Conservation (phyloP, 2,113 vertebrate species). For the Collichthys lucidus region DNA sequence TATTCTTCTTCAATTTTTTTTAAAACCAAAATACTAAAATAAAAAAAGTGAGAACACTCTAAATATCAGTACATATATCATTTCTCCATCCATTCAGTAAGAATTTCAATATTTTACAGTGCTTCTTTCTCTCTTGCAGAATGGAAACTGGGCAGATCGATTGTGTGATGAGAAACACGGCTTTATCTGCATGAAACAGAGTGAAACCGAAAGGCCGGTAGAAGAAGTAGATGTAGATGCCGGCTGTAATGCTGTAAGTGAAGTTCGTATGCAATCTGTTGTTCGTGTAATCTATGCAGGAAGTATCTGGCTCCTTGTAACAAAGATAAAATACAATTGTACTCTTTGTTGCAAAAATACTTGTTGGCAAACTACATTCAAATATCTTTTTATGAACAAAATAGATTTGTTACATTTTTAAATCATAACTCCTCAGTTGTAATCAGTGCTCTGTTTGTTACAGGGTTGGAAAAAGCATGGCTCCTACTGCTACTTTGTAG, state of each 20-base stretch:
- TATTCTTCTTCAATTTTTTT: background rate
- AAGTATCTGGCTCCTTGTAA: background rate
- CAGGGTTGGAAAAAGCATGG: conserved; percentile 93
- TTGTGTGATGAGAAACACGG: conserved; percentile 86
- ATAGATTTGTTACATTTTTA: background rate
- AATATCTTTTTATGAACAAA: background rate
- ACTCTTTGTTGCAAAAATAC: background rate
- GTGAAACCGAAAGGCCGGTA: conserved; percentile 66
- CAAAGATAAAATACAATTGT: background rate
- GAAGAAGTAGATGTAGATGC: conserved; percentile 68
- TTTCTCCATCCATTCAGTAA: background rate
- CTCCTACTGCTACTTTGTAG: conserved; percentile 91
- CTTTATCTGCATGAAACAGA: conserved; percentile 92
- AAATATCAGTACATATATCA: background rate
- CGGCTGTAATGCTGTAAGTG: conserved; percentile 90
- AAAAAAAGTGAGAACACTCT: background rate
- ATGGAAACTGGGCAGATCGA: conserved; percentile 92
- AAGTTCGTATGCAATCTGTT: background rate
- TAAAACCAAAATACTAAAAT: background rate
- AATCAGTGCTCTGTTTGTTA: conserved; percentile 7
- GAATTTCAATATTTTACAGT: background rate
- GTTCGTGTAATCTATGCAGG: background rate
- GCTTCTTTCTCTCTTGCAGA: conserved; percentile 74
- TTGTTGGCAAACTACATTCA: background rate
- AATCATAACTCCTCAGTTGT: background rate